A percentile compares a stretch with the other conserved stretches of the same genome.
Evolutionary conservation across 2,113 vertebrate species (phyloP).

Genomic region (Thermophis baileyi): DNA sequence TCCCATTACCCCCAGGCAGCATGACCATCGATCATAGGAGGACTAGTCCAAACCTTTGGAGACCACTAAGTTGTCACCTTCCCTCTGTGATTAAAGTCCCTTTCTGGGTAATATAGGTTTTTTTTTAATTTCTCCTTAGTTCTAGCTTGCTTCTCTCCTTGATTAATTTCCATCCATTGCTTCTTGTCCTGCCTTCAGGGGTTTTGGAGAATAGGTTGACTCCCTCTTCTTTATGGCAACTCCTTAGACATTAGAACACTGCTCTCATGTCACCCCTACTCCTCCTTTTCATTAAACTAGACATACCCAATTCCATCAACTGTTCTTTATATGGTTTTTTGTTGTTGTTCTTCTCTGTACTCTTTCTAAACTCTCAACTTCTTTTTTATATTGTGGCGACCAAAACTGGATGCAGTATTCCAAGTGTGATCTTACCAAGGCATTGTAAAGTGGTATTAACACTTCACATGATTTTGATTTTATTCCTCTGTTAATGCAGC

Average conservation of each 20-base stretch:
- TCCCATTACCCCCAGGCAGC: neutral
- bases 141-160: neutral
- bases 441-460: neutral
- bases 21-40: neutral
- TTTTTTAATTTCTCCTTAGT: neutral
- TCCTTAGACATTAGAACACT: neutral
- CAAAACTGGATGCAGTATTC: neutral
- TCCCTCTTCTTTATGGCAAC: neutral
- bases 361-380: neutral
- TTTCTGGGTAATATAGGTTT: neutral
- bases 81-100: neutral
- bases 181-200: neutral
- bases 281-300: neutral
- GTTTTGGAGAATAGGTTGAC: neutral
- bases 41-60: neutral
- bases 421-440: neutral
- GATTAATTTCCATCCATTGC: neutral
- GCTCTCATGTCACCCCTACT: neutral
- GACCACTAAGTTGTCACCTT: neutral
- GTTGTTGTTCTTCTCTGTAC: neutral
- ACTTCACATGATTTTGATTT: neutral
- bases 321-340: neutral
- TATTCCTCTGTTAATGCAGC: neutral
- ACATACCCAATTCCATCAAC: neutral
- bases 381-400: neutral